These are phyloP conservation scores for Sparidentex hasta DNA, from an alignment of 2,797 vertebrate genomes.

Conservation along the genomic window DNA sequence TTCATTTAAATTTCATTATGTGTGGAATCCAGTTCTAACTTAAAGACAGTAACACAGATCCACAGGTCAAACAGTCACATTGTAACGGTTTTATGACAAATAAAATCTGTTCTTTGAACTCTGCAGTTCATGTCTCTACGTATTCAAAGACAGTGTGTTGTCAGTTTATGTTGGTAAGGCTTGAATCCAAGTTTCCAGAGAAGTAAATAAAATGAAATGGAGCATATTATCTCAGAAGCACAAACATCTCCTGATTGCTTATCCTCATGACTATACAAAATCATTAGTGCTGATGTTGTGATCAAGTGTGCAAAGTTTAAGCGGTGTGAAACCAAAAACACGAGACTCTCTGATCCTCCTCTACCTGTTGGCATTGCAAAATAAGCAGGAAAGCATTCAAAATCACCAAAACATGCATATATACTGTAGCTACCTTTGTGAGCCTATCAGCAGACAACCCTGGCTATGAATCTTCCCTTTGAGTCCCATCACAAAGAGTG, in stretches of 20 bases:
- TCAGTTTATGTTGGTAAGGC: conserved; percentile 3
- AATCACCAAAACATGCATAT: neutral
- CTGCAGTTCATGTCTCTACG: neutral
- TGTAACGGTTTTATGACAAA: conserved; percentile 47
- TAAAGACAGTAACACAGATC: conserved; percentile 4
- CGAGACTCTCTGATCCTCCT: conserved; percentile 28
- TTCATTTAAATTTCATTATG: neutral
- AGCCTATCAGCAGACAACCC: neutral
- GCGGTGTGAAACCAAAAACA: conserved; percentile 23
- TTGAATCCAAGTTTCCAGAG: conserved; percentile 11
- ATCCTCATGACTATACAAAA: conserved; percentile 18
- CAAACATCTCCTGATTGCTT: conserved; percentile 24
- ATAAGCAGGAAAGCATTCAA: neutral
- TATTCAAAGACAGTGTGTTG: neutral
- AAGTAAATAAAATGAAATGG: conserved; percentile 10
- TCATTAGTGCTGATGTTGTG: conserved; percentile 34
- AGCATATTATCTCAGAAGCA: conserved; percentile 17
- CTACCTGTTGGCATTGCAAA: conserved; percentile 27
- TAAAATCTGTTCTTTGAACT: conserved; percentile 36
- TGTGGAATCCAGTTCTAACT: neutral
- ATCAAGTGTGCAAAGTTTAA: conserved; percentile 20
- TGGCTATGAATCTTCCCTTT: conserved; percentile 39
- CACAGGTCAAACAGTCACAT: conserved; percentile 45
- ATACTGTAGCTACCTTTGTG: conserved; percentile 23
- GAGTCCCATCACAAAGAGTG: conserved; percentile 17